Base-by-base conservation (phyloP, 2,888 invertebrate species). In the Ophion obscuratus region DNA sequence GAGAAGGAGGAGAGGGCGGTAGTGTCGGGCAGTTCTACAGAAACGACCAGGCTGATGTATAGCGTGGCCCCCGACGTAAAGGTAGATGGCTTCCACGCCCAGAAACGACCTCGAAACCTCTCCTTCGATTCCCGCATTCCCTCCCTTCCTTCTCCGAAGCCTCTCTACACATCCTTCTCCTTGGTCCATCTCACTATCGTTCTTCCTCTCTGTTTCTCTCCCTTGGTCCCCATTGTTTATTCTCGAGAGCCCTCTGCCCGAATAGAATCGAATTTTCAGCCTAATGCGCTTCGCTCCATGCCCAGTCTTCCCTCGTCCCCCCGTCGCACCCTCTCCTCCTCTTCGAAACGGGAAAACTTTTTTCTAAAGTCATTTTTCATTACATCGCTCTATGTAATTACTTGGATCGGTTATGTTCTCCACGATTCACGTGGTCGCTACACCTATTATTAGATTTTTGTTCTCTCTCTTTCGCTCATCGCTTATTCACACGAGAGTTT, bases 21-120 rank as follows among this genome's bases (percentile, higher is more conserved):
- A 85, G 87, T 86, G 82, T 83, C 84, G 84, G 84, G 82, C 85
- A 82, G 86, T 87, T 87, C 77, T 64, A 88, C 83, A 86, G 85
- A 86, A 87, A 88, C 81, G 84, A 84, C 83, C 78, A 70, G 44
- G 75, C 84, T 86, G 88, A 85, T 88, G 85, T 87, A 86, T 88
- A 88, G 87, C 85, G 79, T 75, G 71, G 80, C 66, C 86, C 73
- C 73, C 83, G 82, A 85, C 88, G 89, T 88, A 89, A 90, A 92
- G 91, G 91, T 91, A 89, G 91, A 91, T 91, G 89, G 90, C 86
- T 86, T 91, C 92, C 92, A 92, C 92, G 92, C 92, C 92, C 92
- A 92, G 90, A 89, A 90, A 89, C 90, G 91, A 91, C 92, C 92
- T 92, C 92, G 90, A 91, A 87, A 89, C 87, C 88, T 85, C 83